Base-by-base conservation (phyloP, 2,888 invertebrate species). In the Taphrorychus bicolor region DNA sequence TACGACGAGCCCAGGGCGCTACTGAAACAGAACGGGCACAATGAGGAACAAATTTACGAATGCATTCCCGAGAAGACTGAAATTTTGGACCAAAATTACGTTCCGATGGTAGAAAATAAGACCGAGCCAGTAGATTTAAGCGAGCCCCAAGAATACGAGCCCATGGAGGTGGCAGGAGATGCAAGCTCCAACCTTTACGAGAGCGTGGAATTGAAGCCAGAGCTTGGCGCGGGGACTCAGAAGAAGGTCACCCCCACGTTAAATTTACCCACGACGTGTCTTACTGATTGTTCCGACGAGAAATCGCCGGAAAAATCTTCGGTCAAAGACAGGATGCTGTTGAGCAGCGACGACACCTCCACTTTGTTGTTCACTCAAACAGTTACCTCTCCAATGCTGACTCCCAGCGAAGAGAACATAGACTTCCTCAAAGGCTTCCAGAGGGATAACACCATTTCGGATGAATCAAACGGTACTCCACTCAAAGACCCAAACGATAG, bases 341-440 rank as follows among this genome's bases (percentile, higher is more conserved):
- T 82, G 32, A 79, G 79, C 11, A 80, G 81, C 1, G 83, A 83
- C 61, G 81, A 79, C 42, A 76, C 79, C 0, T 79, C 82, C 3
- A 76, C 76, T 5, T 69, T 82, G 22, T 75, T 83, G 5, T 83
- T 83, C 69, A 82, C 82, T 0, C 83, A 83, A 75, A 83, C 83
- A 1, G 82, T 83, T 16, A 82, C 82, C 14, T 82, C 82, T 0
- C 83, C 83, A 3, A 82, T 82, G 82, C 67, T 83, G 52, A 83
- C 83, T 16, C 83, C 83, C 5, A 81, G 81, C 17, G 83, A 83
- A 66, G 83, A 83, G 71, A 81, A 81, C 69, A 81, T 83, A 23
- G 83, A 83, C 74, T 82, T 83, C 73, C 74, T 83, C 54, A 82
- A 82, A 73, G 82, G 80, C 32, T 81, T 83, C 70, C 76, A 78